Base-by-base conservation (phyloP, 2,888 invertebrate species). In the Pantelozetes paolii region DNA sequence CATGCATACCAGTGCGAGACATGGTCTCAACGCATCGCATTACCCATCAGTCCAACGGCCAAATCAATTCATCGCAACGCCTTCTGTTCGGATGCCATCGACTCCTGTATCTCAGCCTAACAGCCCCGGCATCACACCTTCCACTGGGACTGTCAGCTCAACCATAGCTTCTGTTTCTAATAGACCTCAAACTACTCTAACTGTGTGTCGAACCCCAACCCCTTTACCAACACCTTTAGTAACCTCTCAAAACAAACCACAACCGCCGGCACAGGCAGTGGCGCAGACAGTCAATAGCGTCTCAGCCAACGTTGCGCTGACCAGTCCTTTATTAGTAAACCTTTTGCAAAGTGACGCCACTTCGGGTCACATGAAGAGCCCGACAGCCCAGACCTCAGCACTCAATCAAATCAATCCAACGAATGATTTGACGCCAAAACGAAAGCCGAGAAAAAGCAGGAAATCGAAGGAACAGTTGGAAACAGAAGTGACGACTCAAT, bases 301-400 rank as follows among this genome's bases (percentile, higher is more conserved):
- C 26, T 70, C 75, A 73, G 76, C 76, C 87, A 77, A 90, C 90
- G 78, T 90, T 90, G 74, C 87, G 90, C 82, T 92, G 89, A 78
- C 82, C 70, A 94, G 94, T 81, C 95, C 95, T 28, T 84, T 95
- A 78, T 85, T 95, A 78, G 95, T 95, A 42, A 95, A 95, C 83
- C 84, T 95, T 78, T 85, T 95, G 79, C 94, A 95, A 84, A 94
- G 91, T 81, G 93, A 93, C 80, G 81, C 76, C 36, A 42, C 36
- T n/a, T 15, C 64, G 2, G 64, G 64, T 5, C 64, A 64, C n/a
- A 18, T 64, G 6, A 64, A 64, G 20, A 11, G 32, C 36, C 11
- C 64, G 8, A 64, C 64, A n/a, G 15, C 23, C 3, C 28, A 28
- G 57, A 5, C 64, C 28, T 64, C 64, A 18, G 2, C 64, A 9